Percentiles rank a stretch among this genome's conserved stretches.
Conservation (phyloP, 2,888 invertebrate species). For the Trissoscelio sp. region DNA sequence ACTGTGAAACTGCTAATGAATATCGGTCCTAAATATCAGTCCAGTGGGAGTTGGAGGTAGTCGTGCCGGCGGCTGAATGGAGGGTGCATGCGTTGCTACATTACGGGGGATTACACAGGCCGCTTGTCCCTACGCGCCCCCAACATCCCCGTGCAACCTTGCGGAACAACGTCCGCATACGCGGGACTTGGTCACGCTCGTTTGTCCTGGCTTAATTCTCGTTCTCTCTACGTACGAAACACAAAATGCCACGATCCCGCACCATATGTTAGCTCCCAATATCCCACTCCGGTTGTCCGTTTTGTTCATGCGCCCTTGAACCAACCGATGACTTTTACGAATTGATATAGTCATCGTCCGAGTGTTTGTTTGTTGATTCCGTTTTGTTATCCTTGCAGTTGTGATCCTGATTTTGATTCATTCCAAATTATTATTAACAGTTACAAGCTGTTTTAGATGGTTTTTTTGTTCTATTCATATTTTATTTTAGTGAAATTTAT, state of each 20-base stretch:
- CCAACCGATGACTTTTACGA: slow-evolving; percentile 55
- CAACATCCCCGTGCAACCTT: slow-evolving; percentile 59
- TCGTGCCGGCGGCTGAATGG: slow-evolving; percentile 57
- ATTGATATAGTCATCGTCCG: slow-evolving; percentile 29
- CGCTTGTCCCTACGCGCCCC: slow-evolving; percentile 59
- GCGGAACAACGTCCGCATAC: slow-evolving; percentile 61
- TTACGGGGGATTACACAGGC: slow-evolving; percentile 77
- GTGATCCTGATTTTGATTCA: not conserved
- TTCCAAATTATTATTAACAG: no score
- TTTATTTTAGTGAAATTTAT: no score
- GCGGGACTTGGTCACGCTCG: slow-evolving; percentile 81
- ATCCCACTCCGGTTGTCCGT: slow-evolving; percentile 15
- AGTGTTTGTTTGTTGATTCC: slow-evolving; percentile 11
- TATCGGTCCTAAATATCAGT: slow-evolving; percentile 83
- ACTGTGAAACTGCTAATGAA: slow-evolving; percentile 82
- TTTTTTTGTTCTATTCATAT: no score
- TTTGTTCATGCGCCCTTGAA: slow-evolving; percentile 56
- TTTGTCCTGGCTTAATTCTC: slow-evolving; percentile 81
- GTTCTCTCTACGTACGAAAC: slow-evolving; percentile 45
- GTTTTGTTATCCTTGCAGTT: no score
- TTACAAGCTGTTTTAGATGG: no score
- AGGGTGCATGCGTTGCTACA: slow-evolving; percentile 81
- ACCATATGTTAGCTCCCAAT: slow-evolving; percentile 67
- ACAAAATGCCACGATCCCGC: slow-evolving; percentile 43
- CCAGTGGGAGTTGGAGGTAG: slow-evolving; percentile 77